These are phyloP conservation scores for Saguinus midas DNA, from an alignment of 2,113 vertebrate species.

Conservation along the genomic window DNA sequence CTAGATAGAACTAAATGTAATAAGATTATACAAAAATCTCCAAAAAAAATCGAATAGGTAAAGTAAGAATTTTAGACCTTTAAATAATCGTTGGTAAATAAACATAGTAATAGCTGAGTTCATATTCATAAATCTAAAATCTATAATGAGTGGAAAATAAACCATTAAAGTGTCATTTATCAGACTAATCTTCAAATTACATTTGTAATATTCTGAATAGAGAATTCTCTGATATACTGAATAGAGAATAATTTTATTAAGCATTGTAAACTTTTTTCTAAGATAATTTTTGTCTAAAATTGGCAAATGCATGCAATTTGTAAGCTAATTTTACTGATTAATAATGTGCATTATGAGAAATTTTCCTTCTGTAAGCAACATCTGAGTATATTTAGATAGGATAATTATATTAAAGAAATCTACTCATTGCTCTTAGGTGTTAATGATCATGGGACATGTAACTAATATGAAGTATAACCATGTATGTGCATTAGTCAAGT, in stretches of 20 bases:
- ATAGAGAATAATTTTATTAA: conserved; percentile 32
- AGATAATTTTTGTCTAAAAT: conserved; percentile 31
- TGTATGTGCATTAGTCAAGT: background rate
- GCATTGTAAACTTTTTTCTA: conserved; percentile 5
- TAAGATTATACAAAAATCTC: background rate
- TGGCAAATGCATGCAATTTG: conserved; percentile 30
- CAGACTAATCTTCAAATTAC: background rate
- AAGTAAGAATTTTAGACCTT: background rate
- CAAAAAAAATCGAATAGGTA: background rate
- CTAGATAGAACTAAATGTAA: background rate
- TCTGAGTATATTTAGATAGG: background rate
- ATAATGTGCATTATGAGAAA: background rate
- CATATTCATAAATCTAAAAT: background rate
- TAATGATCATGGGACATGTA: background rate
- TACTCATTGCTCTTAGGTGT: background rate
- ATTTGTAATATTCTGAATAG: conserved; percentile 1
- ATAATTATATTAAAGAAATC: conserved; percentile 15
- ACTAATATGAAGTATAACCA: background rate
- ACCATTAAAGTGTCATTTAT: background rate
- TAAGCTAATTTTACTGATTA: conserved; percentile 37
- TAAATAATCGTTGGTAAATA: background rate
- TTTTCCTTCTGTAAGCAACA: conserved; percentile 22
- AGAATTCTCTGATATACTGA: background rate
- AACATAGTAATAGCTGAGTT: background rate
- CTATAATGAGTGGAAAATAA: background rate